Evolutionary conservation across 2,113 vertebrate genomes (phyloP), one percentile per base, ranked within the genome.

Genomic region (Prunella himalayana): DNA sequence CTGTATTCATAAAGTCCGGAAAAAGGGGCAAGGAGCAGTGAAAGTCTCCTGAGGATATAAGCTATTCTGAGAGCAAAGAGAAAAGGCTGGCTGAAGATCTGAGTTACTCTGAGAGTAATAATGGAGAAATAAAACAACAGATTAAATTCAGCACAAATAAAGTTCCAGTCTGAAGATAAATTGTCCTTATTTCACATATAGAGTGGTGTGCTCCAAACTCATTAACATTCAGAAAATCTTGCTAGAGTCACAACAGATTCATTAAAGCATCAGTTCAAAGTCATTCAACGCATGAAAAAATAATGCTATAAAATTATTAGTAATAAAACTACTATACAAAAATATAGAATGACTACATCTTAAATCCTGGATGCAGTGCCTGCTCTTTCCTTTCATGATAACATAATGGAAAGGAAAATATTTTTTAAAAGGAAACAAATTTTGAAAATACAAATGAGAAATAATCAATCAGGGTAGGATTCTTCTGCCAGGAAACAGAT

Each of bases 401-500:
- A 73, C 35, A 51, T 30, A 88, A 73, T 4, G 8, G 54, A 92
- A 93, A 42, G 6, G n/a, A 49, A 94, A 80, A 61, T 44, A 53
- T 41, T 73, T 85, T 65, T 83, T 4, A 19, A 90, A 82, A 71
- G 45, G 37, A 77, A 90, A 63, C 33, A 65, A 76, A 13, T 24
- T 86, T 88, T 83, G 68, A 83, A 90, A 86, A 75, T 27, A 73
- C 37, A 6, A 94, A 54, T 18, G 35, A 90, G 51, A 21, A 92
- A 73, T 37, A 73, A 81, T 84, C 51, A 35, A 66, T 68, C 20
- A 63, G 60, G 51, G 42, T 70, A 35, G 11, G 8, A 25, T 44
- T 88, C 6, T 88, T 90, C 80, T 94, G 86, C 86, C 86, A 93
- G 91, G 86, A 92, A 97, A 94, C 88, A 93, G 47, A 86, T 41